Percentiles rank a stretch among this genome's conserved stretches.
Evolutionary conservation across 2,888 invertebrate species (phyloP).

Genomic region (Pheosia gnoma): DNA sequence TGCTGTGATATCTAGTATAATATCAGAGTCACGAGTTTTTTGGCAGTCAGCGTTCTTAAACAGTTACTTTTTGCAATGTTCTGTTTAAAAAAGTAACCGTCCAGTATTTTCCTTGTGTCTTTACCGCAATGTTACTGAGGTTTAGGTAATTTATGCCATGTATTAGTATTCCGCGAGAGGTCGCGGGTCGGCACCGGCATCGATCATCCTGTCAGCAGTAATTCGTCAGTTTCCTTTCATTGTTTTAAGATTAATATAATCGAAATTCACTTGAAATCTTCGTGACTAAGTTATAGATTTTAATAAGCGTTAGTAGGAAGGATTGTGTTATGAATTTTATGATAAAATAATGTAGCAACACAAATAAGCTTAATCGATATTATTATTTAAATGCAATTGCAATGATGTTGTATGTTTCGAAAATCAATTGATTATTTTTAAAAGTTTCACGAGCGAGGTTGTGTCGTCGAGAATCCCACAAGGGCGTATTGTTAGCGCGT

Average conservation of each 20-base stretch:
- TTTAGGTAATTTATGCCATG: slow-evolving; percentile 17
- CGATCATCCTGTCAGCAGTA: slow-evolving; percentile 18
- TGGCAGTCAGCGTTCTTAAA: too few relatives aligned
- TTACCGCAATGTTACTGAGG: neutral
- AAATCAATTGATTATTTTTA: neutral
- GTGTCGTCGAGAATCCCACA: neutral
- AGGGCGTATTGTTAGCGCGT: slow-evolving; percentile 3
- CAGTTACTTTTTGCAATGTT: too few relatives aligned
- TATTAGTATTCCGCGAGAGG: slow-evolving; percentile 3
- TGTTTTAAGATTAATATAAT: slow-evolving; percentile 25
- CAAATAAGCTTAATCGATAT: too few relatives aligned
- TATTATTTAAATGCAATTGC: too few relatives aligned
- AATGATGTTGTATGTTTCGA: neutral
- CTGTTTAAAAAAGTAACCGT: too few relatives aligned
- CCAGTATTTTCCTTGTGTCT: neutral
- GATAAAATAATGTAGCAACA: too few relatives aligned
- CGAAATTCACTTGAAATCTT: slow-evolving; percentile 6
- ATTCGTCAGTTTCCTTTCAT: slow-evolving; percentile 21
- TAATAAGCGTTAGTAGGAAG: neutral
- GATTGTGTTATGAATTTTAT: neutral
- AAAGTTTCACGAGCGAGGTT: neutral
- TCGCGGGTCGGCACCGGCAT: slow-evolving; percentile 6
- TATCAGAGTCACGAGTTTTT: too few relatives aligned
- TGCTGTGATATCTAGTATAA: neutral
- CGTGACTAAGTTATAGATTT: slow-evolving; percentile 7